Evolutionary conservation across 2,797 vertebrate species (phyloP).

Genomic region (Crocidura indochinensis): DNA sequence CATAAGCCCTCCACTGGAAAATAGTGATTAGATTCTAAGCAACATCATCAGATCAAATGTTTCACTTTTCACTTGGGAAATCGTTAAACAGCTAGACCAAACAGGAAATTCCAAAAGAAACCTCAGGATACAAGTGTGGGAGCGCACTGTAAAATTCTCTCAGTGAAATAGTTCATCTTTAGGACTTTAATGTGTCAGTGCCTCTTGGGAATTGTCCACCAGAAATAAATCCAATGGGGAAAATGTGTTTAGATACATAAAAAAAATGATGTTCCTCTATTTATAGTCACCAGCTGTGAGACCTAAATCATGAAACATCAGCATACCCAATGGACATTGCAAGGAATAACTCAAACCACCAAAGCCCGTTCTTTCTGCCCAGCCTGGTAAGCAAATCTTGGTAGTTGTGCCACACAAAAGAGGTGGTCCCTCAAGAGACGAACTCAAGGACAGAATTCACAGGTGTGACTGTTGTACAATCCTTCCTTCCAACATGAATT

Average conservation of each 20-base stretch:
- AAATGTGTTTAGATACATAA: background rate
- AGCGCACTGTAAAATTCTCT: background rate
- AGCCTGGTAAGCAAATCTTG: background rate
- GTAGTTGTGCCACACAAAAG: background rate
- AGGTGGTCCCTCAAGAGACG: background rate
- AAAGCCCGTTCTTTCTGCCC: background rate
- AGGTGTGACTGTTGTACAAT: background rate
- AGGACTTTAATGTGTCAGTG: background rate
- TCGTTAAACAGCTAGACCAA: background rate
- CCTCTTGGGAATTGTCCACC: constrained; percentile 1
- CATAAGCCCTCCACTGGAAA: background rate
- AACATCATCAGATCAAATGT: background rate
- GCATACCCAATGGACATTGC: constrained; percentile 10
- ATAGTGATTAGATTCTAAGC: background rate
- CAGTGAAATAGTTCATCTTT: background rate
- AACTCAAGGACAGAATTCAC: background rate
- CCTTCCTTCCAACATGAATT: background rate
- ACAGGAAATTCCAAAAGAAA: constrained; percentile 57
- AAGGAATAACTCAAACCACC: constrained; percentile 1
- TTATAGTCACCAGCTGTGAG: background rate
- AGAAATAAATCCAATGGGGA: constrained; percentile 10
- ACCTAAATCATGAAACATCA: background rate
- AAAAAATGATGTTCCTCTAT: constrained; percentile 49
- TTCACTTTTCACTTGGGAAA: constrained; percentile 21
- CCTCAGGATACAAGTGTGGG: background rate